Evolutionary conservation across 1,140 invertebrate genomes (phyloP), one percentile per base, ranked within the genome.

Genomic region (Rhizoglyphus robini): DNA sequence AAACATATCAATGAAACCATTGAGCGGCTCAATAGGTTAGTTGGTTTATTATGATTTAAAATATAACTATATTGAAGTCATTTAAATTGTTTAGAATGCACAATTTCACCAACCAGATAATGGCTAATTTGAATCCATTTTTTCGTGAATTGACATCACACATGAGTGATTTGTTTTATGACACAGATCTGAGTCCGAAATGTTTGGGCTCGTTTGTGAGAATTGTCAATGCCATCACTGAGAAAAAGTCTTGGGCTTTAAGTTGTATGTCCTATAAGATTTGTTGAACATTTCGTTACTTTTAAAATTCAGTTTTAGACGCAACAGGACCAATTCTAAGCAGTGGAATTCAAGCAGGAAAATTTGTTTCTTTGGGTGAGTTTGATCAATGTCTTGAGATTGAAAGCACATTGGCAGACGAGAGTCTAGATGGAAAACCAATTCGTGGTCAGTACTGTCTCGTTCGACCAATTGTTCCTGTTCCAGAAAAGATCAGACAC

Each of bases 321-420:
- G 67, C 71, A 30, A 67, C 58, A 23, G 70, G 69, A n/a, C 65
- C 68, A 31, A 54, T 69, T 25, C 25, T 64, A 20, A 64, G 70
- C 0, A 62, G 68, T 46, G 71, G 71, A 18, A 63, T 70, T 38
- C 51, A 69, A 13, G 67, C 68, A 59, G 71, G 71, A 30, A 71
- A 68, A 4, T 48, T 72, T n/a, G 64, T 67, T 13, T 61, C 65
- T 8, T 69, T 72, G 49, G 71, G 71, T 31, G 68, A 70, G 5
- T 72, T 70, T 63, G 71, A 72, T 66, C 67, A 72, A 67, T 72
- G 71, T 64, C 25, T 72, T 29, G 62, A 57, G 15, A 54, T 69
- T 15, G 51, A 51, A 64, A 58, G 62, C n/a, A 15, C 41, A 5
- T n/a, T 34, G 25, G 15, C 41, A 20, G 63, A 64, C 11, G 61